phyloP scores from a whole-genome alignment of 2,797 vertebrate species.

The Enteromius trimaculatus region DNA sequence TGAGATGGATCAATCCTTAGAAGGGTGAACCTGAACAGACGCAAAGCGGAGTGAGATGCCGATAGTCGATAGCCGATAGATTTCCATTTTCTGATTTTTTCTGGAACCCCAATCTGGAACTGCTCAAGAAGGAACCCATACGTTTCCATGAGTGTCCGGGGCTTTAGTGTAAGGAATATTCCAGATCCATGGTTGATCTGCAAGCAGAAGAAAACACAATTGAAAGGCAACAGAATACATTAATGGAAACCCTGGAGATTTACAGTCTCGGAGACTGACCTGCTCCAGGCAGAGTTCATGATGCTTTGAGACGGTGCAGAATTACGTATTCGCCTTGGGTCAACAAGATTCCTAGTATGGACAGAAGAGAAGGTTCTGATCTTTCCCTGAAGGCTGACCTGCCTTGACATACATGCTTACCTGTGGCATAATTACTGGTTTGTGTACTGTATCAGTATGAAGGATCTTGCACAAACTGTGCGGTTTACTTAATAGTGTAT shows the following conservation, averaged over 20 bases:
- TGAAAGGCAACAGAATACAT: conserved; percentile 1
- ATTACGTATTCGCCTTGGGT: background rate
- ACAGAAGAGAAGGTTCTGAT: conserved; percentile 1
- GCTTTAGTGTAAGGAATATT: conserved; percentile 90
- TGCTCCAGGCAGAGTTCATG: conserved; percentile 6
- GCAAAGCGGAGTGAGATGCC: background rate
- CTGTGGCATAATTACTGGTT: background rate
- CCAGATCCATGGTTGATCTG: conserved; percentile 98
- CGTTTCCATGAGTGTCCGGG: conserved; percentile 93
- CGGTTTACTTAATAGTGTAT: conserved; percentile 28
- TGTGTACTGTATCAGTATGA: background rate
- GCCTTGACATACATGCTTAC: background rate
- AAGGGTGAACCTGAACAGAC: background rate
- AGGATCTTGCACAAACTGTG: background rate
- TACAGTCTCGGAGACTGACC: background rate
- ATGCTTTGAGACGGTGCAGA: background rate
- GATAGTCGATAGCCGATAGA: background rate
- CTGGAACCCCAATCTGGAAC: background rate
- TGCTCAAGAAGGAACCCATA: conserved; percentile 90
- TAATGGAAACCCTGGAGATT: background rate
- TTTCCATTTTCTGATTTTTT: conserved; percentile 15
- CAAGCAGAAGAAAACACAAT: conserved; percentile 52
- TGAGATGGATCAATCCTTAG: background rate
- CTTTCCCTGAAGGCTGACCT: background rate
- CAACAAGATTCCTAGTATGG: background rate